These are phyloP conservation scores for Dolichotis patagonum DNA, from an alignment of 2,113 vertebrate genomes.

Conservation along the genomic window DNA sequence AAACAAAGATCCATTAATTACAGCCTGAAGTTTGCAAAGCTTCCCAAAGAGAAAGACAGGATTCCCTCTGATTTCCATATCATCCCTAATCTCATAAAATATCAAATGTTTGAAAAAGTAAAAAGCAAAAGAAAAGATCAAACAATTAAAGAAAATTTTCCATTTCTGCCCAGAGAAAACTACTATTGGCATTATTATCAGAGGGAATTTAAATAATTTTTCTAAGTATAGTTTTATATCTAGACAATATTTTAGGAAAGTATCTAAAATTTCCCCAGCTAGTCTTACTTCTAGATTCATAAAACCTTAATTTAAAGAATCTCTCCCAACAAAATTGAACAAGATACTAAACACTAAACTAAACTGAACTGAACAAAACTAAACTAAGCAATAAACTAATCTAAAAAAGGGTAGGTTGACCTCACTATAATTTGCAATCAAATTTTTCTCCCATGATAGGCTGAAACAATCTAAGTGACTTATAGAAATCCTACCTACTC, in stretches of 20 bases:
- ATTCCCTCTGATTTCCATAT: background rate
- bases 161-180: background rate
- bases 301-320: background rate
- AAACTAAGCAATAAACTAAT: background rate
- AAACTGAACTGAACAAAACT: background rate
- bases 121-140: background rate
- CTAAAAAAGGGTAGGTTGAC: background rate
- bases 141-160: background rate
- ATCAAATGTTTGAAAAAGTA: background rate
- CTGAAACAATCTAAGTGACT: background rate
- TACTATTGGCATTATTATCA: background rate
- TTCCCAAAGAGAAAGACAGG: background rate
- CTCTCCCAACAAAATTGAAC: background rate
- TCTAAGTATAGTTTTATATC: background rate
- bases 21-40: background rate
- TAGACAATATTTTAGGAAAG: background rate
- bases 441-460: background rate
- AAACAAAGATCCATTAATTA: background rate
- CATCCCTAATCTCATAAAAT: background rate
- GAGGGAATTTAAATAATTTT: background rate
- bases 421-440: background rate
- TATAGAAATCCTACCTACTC: background rate
- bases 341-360: background rate
- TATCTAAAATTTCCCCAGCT: background rate
- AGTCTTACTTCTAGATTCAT: background rate